Conservation (phyloP, 2,113 vertebrate species). For the Myiozetetes cayanensis region DNA sequence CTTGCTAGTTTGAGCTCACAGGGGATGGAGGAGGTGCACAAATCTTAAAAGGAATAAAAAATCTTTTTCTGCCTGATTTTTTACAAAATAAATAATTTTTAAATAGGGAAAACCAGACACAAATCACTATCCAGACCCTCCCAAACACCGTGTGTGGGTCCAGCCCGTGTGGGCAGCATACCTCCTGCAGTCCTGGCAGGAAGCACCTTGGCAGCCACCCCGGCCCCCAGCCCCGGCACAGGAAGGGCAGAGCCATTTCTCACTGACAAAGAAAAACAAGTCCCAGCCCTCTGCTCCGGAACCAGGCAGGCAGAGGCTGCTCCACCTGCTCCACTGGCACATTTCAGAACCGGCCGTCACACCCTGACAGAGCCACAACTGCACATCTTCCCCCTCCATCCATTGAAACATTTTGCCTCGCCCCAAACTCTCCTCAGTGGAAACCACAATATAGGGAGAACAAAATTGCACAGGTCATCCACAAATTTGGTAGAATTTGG, state of each 20-base stretch:
- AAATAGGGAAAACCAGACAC: not conserved
- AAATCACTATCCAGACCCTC: not conserved
- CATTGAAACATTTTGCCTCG: accelerated
- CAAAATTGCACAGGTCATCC: not conserved
- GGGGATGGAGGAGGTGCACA: not conserved
- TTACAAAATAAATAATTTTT: not conserved
- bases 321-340: slow-evolving; percentile 3
- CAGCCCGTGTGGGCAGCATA: not conserved
- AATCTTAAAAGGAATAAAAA: not conserved
- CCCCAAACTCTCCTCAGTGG: not conserved
- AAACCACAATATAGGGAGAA: not conserved
- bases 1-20: not conserved
- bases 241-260: slow-evolving; percentile 53
- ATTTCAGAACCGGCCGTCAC: not conserved
- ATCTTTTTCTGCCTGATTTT: not conserved
- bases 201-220: slow-evolving; percentile 59
- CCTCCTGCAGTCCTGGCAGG: slow-evolving; percentile 29
- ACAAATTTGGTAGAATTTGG: not conserved
- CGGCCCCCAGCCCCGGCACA: not conserved
- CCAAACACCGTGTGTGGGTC: not conserved
- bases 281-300: not conserved
- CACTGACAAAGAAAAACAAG: slow-evolving; percentile 63
- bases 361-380: accelerated
- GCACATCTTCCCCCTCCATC: not conserved
- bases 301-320: not conserved